Evolutionary conservation across 2,888 invertebrate genomes (phyloP).

Genomic region (Drosophila mercatorum): DNA sequence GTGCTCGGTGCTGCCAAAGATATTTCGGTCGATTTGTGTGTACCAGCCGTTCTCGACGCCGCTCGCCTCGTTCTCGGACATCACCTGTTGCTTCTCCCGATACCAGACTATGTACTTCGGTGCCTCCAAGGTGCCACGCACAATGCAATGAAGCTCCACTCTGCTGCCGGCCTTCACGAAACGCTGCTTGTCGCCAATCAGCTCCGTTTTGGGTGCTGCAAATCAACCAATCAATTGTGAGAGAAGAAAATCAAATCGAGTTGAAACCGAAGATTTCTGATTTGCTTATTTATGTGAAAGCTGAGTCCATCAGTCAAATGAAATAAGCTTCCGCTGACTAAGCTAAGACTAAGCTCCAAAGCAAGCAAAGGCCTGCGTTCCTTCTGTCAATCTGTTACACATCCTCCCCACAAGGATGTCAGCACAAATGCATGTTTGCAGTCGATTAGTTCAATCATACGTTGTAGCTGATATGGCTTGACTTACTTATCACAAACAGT

Average conservation of each 20-base stretch:
- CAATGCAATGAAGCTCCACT: slow-evolving; percentile 94
- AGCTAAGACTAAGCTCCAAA: no score
- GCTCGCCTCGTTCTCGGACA: slow-evolving; percentile 76
- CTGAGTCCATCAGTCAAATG: neutral
- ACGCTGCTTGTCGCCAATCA: slow-evolving; percentile 94
- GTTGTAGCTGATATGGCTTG: neutral
- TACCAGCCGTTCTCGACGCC: slow-evolving; percentile 76
- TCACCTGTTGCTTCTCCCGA: slow-evolving; percentile 86
- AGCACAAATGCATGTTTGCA: neutral
- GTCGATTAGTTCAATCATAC: no score
- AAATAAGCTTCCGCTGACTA: neutral
- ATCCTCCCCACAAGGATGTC: neutral
- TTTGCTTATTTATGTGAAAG: neutral
- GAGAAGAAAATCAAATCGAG: neutral
- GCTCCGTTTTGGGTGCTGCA: slow-evolving; percentile 95
- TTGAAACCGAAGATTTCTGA: neutral
- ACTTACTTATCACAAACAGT: slow-evolving; percentile 71
- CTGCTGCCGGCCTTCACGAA: slow-evolving; percentile 96
- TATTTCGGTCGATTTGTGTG: slow-evolving; percentile 83
- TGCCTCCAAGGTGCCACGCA: slow-evolving; percentile 94
- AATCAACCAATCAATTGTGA: neutral
- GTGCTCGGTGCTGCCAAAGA: slow-evolving; percentile 81
- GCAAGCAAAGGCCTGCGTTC: no score
- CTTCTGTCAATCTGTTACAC: no score
- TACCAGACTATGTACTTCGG: slow-evolving; percentile 98